Evolutionary conservation across 2,888 invertebrate genomes (phyloP), one percentile per base, ranked within the genome.

Genomic region (Polietes domitor): DNA sequence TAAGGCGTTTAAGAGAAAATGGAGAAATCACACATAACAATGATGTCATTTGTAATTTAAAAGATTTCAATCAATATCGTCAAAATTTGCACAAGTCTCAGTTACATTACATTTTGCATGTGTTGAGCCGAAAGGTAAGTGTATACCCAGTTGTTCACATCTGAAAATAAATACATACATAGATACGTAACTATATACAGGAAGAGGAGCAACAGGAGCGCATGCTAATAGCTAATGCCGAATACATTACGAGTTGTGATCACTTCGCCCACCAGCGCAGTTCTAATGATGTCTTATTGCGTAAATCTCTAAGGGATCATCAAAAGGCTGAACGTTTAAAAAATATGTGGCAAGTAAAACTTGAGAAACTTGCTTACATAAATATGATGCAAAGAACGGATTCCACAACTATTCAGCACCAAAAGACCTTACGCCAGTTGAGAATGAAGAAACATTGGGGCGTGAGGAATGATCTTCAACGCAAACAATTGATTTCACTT

Each of bases 11-110:
- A 90, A 93, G 93, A 55, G 83, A 90, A 12, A 93, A 94, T 4
- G 94, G 94, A 0, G 94, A 93, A 87, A 93, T 94, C 83, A 94
- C 94, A 0, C 91, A 93, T 17, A 93, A 94, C 24, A 94, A 94
- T 1, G 92, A 94, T 74, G 94, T 95, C 0, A 93, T 95, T 0
- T 95, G 95, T 88, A 93, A 94, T 1, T 89, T 95, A 19, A 94
- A 94, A 83, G 94, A 95, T 87, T 95, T 95, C 88, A 95, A 95
- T 88, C 93, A 94, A 84, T 94, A 94, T 91, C 93, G 95, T 76
- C 93, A 93, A 85, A 94, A 94, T 86, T 89, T 95, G 74, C 93
- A 94, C 85, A 93, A 93, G 81, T 93, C 93, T 19, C 93, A 94
- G 84, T 92, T 94, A 90, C 94, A 94, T 77, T 91, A 93, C 75